Evolutionary conservation across 2,113 vertebrate species (phyloP), one percentile per base, ranked within the genome.

Genomic region (Chauna torquata): DNA sequence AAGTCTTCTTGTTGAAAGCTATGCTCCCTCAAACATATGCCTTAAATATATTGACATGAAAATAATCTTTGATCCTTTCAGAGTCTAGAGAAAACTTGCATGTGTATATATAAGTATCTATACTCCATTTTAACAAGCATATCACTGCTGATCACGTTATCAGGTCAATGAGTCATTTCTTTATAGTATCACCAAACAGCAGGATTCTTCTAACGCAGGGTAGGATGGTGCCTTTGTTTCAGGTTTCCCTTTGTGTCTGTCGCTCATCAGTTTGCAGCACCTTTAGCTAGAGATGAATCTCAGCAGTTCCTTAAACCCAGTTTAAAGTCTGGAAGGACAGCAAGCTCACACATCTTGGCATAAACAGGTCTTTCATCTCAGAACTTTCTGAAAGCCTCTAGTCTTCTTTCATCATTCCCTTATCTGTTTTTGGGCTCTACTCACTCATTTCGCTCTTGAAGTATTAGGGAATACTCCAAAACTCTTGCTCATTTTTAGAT

Each of bases 311-410:
- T 61, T 47, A 91, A 75, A 52, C 11, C 61, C 34, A 70, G 6
- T 71, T 87, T 79, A 57, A 87, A 93, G 44, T 64, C 70, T 90
- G 25, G 32, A 85, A 85, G 44, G 65, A 85, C 22, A 79, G 28
- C 25, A 80, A 62, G 28, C 61, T 85, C 54, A 38, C 42, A 90
- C 77, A 84, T n/a, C 18, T 59, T 62, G 18, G 17, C 84, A 71
- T 94, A 93, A 95, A 90, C 70, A 92, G 82, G 47, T 25, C 85
- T 94, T 90, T 96, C 66, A 94, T 97, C 81, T 75, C 30, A 45
- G 77, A 90, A 36, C 88, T 82, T 85, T 90, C 42, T 91, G 61
- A 74, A 94, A 94, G 49, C 47, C 24, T 93, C 69, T 84, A 42
- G 52, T 85, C 52, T 87, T 75, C 85, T 82, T 94, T 96, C 85